Conservation (phyloP, 2,113 vertebrate species). For the Prolemur simus region DNA sequence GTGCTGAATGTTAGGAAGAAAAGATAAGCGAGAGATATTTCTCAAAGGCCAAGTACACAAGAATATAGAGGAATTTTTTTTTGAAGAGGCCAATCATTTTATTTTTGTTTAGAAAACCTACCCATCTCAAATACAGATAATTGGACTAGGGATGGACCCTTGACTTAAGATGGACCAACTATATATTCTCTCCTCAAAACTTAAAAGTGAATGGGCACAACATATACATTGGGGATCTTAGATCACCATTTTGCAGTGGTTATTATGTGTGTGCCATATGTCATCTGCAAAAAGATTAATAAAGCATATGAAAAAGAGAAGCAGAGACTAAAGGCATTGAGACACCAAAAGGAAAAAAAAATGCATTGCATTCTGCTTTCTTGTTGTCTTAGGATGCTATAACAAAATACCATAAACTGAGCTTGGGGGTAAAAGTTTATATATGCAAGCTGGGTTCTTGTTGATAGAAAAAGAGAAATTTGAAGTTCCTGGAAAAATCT, state of each 20-base stretch:
- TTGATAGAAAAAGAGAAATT: not conserved
- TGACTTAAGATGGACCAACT: not conserved
- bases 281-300: not conserved
- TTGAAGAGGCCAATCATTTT: not conserved
- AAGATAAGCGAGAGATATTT: not conserved
- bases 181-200: not conserved
- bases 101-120: not conserved
- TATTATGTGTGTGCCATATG: not conserved
- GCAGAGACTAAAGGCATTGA: not conserved
- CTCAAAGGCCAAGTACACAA: not conserved
- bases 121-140: not conserved
- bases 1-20: not conserved
- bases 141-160: rapidly evolving
- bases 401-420: not conserved
- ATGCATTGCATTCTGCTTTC: not conserved
- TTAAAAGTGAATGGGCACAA: not conserved
- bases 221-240: not conserved
- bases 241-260: not conserved
- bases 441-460: not conserved
- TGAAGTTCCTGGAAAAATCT: not conserved
- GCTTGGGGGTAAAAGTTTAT: not conserved
- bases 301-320: not conserved
- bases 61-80: not conserved
- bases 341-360: not conserved
- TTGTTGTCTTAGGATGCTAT: not conserved